Conservation (phyloP, 2,888 invertebrate species). For the Microctonus hyperodae region DNA sequence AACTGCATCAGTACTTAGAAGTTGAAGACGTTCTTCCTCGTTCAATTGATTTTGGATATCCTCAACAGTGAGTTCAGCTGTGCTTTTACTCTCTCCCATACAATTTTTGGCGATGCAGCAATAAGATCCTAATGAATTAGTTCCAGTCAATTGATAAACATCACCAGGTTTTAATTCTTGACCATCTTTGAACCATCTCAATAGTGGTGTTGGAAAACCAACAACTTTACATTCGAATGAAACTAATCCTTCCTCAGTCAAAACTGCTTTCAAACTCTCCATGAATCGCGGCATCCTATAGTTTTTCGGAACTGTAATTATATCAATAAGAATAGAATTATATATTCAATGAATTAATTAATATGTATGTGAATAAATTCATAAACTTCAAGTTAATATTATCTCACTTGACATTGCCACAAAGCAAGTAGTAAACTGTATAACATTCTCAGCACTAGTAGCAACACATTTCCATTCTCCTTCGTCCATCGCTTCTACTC, state of each 20-base stretch:
- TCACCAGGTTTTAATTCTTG: conserved; percentile 91
- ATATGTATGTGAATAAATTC: neutral
- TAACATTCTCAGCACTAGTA: conserved; percentile 76
- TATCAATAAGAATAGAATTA: neutral
- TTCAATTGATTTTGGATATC: conserved; percentile 90
- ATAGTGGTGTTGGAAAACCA: conserved; percentile 86
- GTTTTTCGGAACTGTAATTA: conserved; percentile 80
- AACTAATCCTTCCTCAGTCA: conserved; percentile 90
- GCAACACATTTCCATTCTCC: conserved; percentile 93
- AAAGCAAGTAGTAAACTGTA: conserved; percentile 77
- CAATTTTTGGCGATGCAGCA: conserved; percentile 89
- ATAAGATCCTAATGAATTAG: conserved; percentile 86
- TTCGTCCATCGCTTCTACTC: conserved; percentile 81
- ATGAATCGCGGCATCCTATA: conserved; percentile 89
- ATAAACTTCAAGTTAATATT: too few species aligned
- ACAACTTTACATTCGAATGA: conserved; percentile 94
- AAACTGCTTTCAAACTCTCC: conserved; percentile 86
- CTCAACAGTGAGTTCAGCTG: conserved; percentile 87
- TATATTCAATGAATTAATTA: conserved; percentile 10
- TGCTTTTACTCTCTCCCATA: conserved; percentile 89
- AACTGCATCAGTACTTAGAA: conserved; percentile 79
- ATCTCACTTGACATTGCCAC: conserved; percentile 80
- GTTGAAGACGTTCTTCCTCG: conserved; percentile 82
- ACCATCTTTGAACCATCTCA: conserved; percentile 93
- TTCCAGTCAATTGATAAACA: conserved; percentile 89